These are phyloP conservation scores for Lycophotia porphyrea DNA, from an alignment of 2,888 invertebrate genomes.

Conservation along the genomic window DNA sequence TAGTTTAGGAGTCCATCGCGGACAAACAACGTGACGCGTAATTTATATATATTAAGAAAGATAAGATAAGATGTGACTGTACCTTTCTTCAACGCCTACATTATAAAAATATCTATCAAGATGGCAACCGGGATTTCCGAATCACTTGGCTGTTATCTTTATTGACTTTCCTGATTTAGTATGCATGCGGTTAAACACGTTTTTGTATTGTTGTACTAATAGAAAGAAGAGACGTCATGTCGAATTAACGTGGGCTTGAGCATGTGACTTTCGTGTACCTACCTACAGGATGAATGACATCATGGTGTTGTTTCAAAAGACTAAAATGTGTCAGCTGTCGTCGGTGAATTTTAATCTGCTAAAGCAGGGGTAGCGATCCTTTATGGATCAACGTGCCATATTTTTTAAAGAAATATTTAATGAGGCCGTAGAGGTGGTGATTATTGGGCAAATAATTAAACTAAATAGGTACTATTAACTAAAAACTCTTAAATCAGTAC, in stretches of 20 bases:
- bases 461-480: no score
- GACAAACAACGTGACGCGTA: no score
- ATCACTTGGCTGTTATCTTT: conserved; percentile 35
- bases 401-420: no score
- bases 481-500: no score
- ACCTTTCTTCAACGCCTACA: not conserved
- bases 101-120: conserved; percentile 1
- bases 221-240: conserved; percentile 16
- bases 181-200: conserved; percentile 19
- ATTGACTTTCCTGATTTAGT: conserved; percentile 40
- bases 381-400: no score
- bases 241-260: not conserved
- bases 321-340: not conserved
- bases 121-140: conserved; percentile 35
- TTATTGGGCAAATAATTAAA: no score
- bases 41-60: no score
- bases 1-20: no score
- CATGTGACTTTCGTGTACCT: conserved; percentile 2
- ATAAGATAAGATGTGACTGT: no score
- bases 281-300: not conserved
- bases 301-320: not conserved
- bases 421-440: no score
- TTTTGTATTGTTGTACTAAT: conserved; percentile 5
- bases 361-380: no score
- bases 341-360: conserved; percentile 11